Conservation (phyloP, 2,113 vertebrate species). For the Boleophthalmus pectinirostris region DNA sequence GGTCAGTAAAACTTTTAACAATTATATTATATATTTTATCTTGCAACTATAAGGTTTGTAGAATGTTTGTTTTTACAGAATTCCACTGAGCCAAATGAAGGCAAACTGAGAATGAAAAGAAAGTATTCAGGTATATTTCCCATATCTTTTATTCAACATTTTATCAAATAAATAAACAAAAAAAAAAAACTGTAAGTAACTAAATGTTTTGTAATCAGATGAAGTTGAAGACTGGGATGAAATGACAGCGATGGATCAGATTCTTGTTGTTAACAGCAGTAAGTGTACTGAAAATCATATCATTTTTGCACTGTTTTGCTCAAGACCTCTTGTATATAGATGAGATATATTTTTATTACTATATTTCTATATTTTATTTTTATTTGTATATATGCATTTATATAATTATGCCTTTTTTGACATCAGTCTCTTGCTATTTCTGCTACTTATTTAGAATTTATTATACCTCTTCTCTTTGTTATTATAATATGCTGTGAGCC, state of each 20-base stretch:
- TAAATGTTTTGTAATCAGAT: conserved; percentile 39
- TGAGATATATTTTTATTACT: no score
- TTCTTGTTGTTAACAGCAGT: conserved; percentile 72
- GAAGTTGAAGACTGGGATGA: conserved; percentile 56
- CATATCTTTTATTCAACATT: background rate
- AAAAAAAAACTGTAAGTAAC: background rate
- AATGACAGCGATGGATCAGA: conserved; percentile 76
- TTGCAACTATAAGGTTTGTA: background rate
- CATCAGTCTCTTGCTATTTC: no score
- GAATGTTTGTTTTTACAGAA: conserved; percentile 58
- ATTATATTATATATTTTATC: background rate
- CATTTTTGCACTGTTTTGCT: no score
- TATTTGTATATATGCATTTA: no score
- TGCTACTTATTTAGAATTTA: no score
- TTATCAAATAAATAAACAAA: background rate
- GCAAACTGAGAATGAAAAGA: conserved; percentile 65
- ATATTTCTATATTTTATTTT: no score
- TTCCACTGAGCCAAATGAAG: conserved; percentile 56
- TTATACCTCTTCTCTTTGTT: no score
- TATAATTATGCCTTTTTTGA: no score
- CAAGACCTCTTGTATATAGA: no score
- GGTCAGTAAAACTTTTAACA: conserved; percentile 56
- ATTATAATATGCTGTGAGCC: no score
- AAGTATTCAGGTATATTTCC: conserved; percentile 64
- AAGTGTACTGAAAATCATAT: conserved; percentile 38